A percentile compares a stretch with the other conserved stretches of the same genome.
phyloP scores from a whole-genome alignment of 2,797 vertebrate species.

The Valencia hispanica region DNA sequence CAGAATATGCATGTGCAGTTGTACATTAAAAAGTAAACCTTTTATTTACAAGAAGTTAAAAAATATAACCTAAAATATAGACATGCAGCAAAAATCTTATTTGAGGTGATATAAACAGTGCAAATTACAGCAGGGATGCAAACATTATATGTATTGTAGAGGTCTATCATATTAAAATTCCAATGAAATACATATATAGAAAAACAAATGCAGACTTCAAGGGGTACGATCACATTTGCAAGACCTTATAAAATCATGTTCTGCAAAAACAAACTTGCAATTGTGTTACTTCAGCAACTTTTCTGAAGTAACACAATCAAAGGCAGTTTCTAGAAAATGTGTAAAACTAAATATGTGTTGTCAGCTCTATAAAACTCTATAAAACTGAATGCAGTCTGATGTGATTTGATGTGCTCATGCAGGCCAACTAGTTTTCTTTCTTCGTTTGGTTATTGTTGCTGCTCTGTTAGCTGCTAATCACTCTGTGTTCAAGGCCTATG shows the following conservation, averaged over 20 bases:
- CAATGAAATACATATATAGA: background rate
- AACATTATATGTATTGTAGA: too few species aligned
- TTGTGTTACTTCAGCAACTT: background rate
- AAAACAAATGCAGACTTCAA: background rate
- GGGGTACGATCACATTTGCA: background rate
- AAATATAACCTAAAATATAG: too few species aligned
- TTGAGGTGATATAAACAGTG: too few species aligned
- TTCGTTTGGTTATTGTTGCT: background rate
- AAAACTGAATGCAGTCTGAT: constrained; percentile 1
- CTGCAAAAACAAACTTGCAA: background rate
- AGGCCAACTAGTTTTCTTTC: constrained; percentile 7
- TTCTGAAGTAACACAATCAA: too few species aligned
- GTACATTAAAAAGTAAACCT: too few species aligned
- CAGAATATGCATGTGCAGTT: too few species aligned
- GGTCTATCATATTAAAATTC: background rate
- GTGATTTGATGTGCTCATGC: constrained; percentile 2
- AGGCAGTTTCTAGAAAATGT: constrained; percentile 10
- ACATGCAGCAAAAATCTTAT: too few species aligned
- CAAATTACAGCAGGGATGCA: too few species aligned
- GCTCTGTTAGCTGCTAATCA: constrained; percentile 6
- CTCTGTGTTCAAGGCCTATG: background rate
- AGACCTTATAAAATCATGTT: background rate
- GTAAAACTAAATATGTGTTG: constrained; percentile 1
- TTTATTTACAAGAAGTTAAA: too few species aligned
- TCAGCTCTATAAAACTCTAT: constrained; percentile 11